These are phyloP conservation scores for Papilio machaon DNA, from an alignment of 1,140 invertebrate genomes.

Conservation along the genomic window DNA sequence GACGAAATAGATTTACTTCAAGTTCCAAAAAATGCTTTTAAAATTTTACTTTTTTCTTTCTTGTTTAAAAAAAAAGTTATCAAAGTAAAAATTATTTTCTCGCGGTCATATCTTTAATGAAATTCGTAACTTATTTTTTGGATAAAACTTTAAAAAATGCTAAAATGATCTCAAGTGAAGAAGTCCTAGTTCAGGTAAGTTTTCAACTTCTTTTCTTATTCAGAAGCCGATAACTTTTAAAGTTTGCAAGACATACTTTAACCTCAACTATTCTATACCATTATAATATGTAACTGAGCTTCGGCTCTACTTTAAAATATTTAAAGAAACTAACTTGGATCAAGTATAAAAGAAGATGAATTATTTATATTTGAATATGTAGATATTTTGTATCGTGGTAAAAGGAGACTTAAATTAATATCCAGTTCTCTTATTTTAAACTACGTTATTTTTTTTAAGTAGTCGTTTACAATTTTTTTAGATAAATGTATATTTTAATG, in stretches of 20 bases:
- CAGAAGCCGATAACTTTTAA: slow-evolving; percentile 20
- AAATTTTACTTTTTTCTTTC: not conserved
- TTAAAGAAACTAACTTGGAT: not conserved
- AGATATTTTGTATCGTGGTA: not conserved
- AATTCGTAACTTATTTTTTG: slow-evolving; percentile 2
- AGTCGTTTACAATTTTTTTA: too few species aligned
- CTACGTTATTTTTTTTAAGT: too few species aligned
- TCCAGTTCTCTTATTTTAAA: too few species aligned
- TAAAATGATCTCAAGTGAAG: slow-evolving; percentile 21
- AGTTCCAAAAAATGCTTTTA: not conserved
- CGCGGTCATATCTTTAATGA: not conserved
- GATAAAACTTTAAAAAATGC: slow-evolving; percentile 1
- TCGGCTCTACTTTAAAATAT: not conserved
- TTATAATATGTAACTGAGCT: slow-evolving; percentile 17
- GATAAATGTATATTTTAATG: not conserved
- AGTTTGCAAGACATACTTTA: slow-evolving; percentile 24
- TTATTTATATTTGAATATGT: not conserved
- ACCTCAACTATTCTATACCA: slow-evolving; percentile 16
- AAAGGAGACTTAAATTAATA: too few species aligned
- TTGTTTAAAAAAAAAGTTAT: too few species aligned
- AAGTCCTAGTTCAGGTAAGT: slow-evolving; percentile 15
- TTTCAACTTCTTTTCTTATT: slow-evolving; percentile 22
- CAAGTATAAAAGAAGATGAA: not conserved
- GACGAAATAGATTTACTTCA: not conserved
- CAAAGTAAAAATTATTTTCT: not conserved